These are phyloP conservation scores for Acridotheres tristis DNA, from an alignment of 2,797 vertebrate genomes.

Conservation along the genomic window DNA sequence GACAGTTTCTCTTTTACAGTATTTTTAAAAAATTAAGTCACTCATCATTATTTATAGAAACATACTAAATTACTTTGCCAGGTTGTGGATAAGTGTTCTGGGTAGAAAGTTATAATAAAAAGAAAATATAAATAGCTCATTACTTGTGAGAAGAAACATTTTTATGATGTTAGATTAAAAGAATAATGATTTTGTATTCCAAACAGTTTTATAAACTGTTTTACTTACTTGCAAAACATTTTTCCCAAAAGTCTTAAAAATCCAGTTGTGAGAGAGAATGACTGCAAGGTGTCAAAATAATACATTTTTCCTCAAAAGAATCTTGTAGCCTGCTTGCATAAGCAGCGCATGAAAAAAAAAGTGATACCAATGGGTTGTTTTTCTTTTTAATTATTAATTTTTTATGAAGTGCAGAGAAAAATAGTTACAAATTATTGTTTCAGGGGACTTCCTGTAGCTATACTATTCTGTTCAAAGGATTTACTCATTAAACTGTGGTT, in stretches of 20 bases:
- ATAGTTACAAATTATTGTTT: conserved; percentile 71
- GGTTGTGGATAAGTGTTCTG: not conserved
- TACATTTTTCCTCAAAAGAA: conserved; percentile 49
- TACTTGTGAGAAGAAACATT: not conserved
- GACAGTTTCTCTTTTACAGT: not conserved
- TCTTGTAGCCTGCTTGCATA: conserved; percentile 64
- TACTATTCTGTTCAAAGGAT: conserved; percentile 60
- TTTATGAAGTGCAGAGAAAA: conserved; percentile 72
- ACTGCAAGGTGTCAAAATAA: conserved; percentile 56
- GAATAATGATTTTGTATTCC: conserved; percentile 38
- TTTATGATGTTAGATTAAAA: conserved; percentile 1
- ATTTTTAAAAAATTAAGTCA: not conserved
- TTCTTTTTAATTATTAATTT: conserved; percentile 71
- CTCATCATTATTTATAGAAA: conserved; percentile 22
- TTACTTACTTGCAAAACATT: conserved; percentile 64
- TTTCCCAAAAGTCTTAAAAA: conserved; percentile 63
- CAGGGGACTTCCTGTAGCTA: conserved; percentile 62
- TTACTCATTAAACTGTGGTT: conserved; percentile 29
- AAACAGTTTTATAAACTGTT: conserved; percentile 58
- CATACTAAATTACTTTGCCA: not conserved
- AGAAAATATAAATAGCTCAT: not conserved
- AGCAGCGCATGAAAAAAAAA: conserved; percentile 51
- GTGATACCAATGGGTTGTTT: conserved; percentile 26
- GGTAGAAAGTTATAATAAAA: not conserved
- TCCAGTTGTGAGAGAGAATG: conserved; percentile 40